phyloP scores from a whole-genome alignment of 2,113 vertebrate genomes.

The Ptychochromis oligacanthus region DNA sequence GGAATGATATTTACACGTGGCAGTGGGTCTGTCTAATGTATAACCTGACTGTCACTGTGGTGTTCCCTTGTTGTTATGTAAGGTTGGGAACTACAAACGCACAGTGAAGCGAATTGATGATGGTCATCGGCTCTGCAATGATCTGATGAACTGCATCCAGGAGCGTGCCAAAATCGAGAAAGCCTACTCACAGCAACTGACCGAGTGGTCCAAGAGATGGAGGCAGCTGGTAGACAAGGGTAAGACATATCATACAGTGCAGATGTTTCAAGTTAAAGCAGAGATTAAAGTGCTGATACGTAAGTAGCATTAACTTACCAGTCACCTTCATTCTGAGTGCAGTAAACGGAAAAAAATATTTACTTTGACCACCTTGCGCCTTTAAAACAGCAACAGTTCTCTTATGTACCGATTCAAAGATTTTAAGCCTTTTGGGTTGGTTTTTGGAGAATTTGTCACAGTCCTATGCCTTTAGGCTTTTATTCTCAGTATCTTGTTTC shows the following conservation, averaged over 20 bases:
- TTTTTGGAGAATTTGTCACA: neutral
- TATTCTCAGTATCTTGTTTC: neutral
- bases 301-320: neutral
- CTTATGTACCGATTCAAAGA: neutral
- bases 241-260: constrained; percentile 36
- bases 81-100: constrained; percentile 98
- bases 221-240: constrained; percentile 95
- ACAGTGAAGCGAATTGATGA: constrained; percentile 94
- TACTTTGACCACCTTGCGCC: too few species aligned
- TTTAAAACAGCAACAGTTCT: neutral
- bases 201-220: constrained; percentile 97
- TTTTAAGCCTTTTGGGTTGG: neutral
- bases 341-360: neutral
- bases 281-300: neutral
- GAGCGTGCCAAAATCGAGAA: constrained; percentile 99
- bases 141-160: constrained; percentile 95
- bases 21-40: neutral
- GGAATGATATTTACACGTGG: neutral
- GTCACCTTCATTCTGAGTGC: neutral
- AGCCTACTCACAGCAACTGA: constrained; percentile 92
- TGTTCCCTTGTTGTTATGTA: neutral
- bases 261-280: neutral
- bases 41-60: neutral
- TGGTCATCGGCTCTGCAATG: constrained; percentile 94
- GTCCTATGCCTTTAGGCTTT: too few species aligned